Percentiles rank a stretch among this genome's conserved stretches.
These are phyloP conservation scores for Anoura caudifer DNA, from an alignment of 2,113 vertebrate genomes.

Conservation along the genomic window DNA sequence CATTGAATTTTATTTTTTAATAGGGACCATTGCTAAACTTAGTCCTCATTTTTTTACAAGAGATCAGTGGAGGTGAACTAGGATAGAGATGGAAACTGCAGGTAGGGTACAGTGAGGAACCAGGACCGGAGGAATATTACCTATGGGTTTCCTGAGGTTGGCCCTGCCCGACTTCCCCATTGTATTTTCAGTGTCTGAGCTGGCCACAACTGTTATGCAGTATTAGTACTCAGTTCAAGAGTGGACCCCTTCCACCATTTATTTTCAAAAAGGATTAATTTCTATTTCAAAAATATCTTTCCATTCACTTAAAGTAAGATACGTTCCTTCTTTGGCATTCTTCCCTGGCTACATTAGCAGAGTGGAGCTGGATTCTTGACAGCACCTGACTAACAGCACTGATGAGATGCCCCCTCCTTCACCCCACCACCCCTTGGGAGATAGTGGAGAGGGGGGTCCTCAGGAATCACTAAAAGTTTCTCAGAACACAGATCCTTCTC, in stretches of 20 bases:
- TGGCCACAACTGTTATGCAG: not conserved
- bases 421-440: not conserved
- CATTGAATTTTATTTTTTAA: not conserved
- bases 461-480: not conserved
- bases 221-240: not conserved
- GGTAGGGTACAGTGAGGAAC: not conserved
- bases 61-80: not conserved
- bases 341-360: not conserved
- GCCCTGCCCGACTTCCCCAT: not conserved
- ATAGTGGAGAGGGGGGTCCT: not conserved
- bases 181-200: not conserved
- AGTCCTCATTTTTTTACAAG: not conserved
- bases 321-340: not conserved
- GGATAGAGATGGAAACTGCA: not conserved
- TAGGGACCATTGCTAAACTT: not conserved
- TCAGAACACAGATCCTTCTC: not conserved
- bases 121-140: not conserved
- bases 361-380: not conserved
- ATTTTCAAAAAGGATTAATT: slow-evolving; percentile 40
- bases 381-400: not conserved
- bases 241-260: not conserved
- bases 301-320: not conserved
- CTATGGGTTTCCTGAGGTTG: not conserved
- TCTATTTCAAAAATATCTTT: slow-evolving; percentile 4
- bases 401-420: not conserved